A percentile compares a stretch with the other conserved stretches of the same genome.
phyloP scores from a whole-genome alignment of 2,888 invertebrate genomes.

The Cheilosia scutellata region DNA sequence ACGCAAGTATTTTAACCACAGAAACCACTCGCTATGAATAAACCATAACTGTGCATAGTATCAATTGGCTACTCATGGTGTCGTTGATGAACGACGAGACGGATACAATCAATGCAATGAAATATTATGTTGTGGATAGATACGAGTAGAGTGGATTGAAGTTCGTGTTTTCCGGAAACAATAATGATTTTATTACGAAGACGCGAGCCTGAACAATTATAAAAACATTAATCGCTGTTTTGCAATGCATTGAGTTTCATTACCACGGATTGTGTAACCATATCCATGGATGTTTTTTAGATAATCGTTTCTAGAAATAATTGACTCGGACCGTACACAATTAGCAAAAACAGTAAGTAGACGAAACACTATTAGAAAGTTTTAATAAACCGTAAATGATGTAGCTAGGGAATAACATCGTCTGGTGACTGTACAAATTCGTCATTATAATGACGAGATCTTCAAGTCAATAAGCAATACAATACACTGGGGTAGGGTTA shows the following conservation, averaged over 20 bases:
- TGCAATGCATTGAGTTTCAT: slow-evolving; percentile 25
- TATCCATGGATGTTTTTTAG: neutral
- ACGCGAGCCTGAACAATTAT: slow-evolving; percentile 50
- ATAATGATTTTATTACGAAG: slow-evolving; percentile 36
- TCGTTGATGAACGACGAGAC: slow-evolving; percentile 46
- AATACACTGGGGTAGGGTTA: too few species aligned
- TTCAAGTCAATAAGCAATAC: too few species aligned
- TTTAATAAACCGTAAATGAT: neutral
- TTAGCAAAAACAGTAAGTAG: slow-evolving; percentile 18
- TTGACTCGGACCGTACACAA: slow-evolving; percentile 13
- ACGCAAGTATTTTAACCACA: slow-evolving; percentile 58
- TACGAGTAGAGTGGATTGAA: slow-evolving; percentile 28
- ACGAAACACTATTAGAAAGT: slow-evolving; percentile 46
- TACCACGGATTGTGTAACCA: slow-evolving; percentile 46
- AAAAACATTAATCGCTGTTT: slow-evolving; percentile 49
- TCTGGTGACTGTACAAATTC: too few species aligned
- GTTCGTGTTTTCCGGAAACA: slow-evolving; percentile 65
- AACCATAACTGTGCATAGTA: slow-evolving; percentile 33
- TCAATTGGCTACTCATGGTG: slow-evolving; percentile 26
- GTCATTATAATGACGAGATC: too few species aligned
- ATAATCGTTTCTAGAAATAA: slow-evolving; percentile 26
- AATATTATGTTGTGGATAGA: slow-evolving; percentile 23
- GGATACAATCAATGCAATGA: slow-evolving; percentile 65
- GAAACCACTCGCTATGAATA: slow-evolving; percentile 32
- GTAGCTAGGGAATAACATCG: too few species aligned